Evolutionary conservation across 2,888 invertebrate genomes (phyloP).

Genomic region (Acanthosepion pharaonis): DNA sequence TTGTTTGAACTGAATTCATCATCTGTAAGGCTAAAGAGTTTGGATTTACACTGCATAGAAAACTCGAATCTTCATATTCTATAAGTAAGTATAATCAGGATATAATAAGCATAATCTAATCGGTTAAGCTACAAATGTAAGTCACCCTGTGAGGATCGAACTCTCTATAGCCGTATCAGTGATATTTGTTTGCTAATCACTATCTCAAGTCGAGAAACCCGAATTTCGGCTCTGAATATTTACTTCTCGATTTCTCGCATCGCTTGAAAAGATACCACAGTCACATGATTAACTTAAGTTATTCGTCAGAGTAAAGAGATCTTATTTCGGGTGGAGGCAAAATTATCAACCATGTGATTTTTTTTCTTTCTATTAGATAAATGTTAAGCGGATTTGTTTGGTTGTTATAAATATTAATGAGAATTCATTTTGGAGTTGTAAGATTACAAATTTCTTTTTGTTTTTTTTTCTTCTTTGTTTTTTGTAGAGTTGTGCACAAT

Average conservation of each 20-base stretch:
- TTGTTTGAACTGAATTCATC: too few species aligned
- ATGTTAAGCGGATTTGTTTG: constrained; percentile 4
- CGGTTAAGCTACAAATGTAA: too few species aligned
- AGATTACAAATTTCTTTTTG: background rate
- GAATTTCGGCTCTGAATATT: background rate
- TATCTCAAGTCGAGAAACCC: background rate
- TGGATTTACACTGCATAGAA: too few species aligned
- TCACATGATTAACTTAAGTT: background rate
- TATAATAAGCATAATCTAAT: too few species aligned
- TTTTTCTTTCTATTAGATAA: background rate
- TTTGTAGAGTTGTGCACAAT: background rate
- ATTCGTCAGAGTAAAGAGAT: background rate
- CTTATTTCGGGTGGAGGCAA: background rate
- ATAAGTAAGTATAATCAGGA: too few species aligned
- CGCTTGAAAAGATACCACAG: background rate
- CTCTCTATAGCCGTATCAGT: background rate
- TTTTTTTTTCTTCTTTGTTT: background rate
- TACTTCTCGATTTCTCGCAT: background rate
- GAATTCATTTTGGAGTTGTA: background rate
- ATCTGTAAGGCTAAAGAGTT: too few species aligned
- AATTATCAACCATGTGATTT: background rate
- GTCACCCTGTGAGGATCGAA: background rate
- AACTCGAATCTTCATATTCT: too few species aligned
- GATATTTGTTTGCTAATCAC: background rate
- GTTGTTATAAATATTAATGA: constrained; percentile 13